phyloP scores from a whole-genome alignment of 2,888 invertebrate genomes.

The Tipula unca region DNA sequence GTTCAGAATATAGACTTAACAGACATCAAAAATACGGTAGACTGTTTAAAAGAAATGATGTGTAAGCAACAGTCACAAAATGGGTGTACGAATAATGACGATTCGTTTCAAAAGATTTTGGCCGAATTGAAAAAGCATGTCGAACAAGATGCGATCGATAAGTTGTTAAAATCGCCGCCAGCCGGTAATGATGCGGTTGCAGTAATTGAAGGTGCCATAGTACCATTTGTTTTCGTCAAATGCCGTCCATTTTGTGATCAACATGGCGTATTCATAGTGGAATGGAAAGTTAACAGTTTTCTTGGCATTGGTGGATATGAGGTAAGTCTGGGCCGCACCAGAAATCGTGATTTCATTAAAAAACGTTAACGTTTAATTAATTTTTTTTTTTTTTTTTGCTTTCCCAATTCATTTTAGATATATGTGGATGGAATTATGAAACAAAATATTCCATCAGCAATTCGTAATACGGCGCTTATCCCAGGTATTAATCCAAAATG shows the following conservation, averaged over 20 bases:
- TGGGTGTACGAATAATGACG: background rate
- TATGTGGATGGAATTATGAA: conserved; percentile 37
- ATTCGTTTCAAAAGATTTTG: background rate
- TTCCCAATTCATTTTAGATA: conserved; percentile 29
- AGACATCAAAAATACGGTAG: background rate
- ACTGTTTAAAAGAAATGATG: background rate
- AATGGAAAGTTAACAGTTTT: conserved; percentile 34
- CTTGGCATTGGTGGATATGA: conserved; percentile 36
- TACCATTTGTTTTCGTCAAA: background rate
- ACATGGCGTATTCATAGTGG: conserved; percentile 33
- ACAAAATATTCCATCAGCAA: conserved; percentile 33
- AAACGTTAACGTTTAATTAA: background rate
- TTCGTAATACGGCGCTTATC: conserved; percentile 35
- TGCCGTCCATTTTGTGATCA: background rate
- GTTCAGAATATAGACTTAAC: background rate
- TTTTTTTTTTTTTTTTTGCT: background rate
- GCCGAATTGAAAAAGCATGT: background rate
- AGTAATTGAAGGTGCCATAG: background rate
- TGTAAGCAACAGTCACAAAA: background rate
- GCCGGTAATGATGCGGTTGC: background rate
- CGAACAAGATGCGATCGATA: background rate
- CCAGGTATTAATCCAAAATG: conserved; percentile 33
- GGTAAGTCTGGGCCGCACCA: conserved; percentile 28
- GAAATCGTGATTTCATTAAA: background rate
- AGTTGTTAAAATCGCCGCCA: background rate